Evolutionary conservation across 2,888 invertebrate species (phyloP), one percentile per base, ranked within the genome.

Genomic region (Cephus runcator): DNA sequence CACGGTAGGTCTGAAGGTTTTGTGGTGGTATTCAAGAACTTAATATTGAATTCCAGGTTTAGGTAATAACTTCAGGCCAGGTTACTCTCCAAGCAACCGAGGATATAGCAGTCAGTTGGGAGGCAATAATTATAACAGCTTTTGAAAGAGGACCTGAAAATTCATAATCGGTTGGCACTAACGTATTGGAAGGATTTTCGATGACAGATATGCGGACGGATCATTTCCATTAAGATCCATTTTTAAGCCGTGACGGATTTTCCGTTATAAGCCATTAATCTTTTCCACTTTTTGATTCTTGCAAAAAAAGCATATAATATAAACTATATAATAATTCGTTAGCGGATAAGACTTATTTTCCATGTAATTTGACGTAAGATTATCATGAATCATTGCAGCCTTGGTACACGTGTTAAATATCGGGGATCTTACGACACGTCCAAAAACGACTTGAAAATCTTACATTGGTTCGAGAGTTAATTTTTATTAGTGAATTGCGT

Each of bases 41-140:
- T 33, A 74, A 69, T 73, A 73, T n/a, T 31, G 6, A 69, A 56
- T 35, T 79, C 0, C 78, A 90, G 90, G 90, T 76, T 83, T 90
- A 79, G 88, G 90, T 34, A 90, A 90, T 77, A 90, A 90, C 82
- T 90, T 90, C 79, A 88, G 90, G 85, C 87, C 90, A 30, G 88
- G 89, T 79, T 90, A 90, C 69, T 90, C 90, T 15, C 90, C 90
- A 3, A 88, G 85, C 79, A 90, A 88, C 80, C 86, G 90, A 77
- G 89, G 89, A 31, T 90, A 89, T 83, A 89, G 85, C 80, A 89
- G 88, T 78, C 90, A 90, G 81, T 81, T 90, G 76, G 90, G 90
- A 36, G 90, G 90, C 33, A 90, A 86, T 81, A 90, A 90, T 84
- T 90, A 90, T 79, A 90, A 89, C 80, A 90, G 88, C 82, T 90